These are phyloP conservation scores for Trialeurodes vaporariorum DNA, from an alignment of 1,140 invertebrate species.

Conservation along the genomic window DNA sequence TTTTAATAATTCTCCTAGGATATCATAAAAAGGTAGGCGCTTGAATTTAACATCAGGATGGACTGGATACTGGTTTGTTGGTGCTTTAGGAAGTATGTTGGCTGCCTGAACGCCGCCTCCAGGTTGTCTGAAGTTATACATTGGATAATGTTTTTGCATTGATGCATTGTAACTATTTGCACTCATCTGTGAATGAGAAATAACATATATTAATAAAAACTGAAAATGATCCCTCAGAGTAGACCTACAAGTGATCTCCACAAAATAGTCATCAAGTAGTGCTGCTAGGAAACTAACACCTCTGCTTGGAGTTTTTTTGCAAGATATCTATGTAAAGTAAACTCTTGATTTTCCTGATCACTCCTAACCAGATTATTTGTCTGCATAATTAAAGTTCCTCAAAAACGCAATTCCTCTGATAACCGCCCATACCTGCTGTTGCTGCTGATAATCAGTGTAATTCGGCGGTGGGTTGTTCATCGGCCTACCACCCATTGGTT, in stretches of 20 bases:
- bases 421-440: no score
- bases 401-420: no score
- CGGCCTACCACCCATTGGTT: slow-evolving; percentile 17
- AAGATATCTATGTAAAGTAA: no score
- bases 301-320: no score
- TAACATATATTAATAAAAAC: not conserved
- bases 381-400: no score
- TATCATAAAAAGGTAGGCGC: slow-evolving; percentile 85
- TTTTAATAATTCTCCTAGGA: slow-evolving; percentile 73
- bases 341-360: no score
- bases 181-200: not conserved
- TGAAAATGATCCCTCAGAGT: not conserved
- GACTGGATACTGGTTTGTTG: not conserved
- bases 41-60: slow-evolving; percentile 68
- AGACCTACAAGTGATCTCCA: no score
- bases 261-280: no score
- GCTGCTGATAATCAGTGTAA: slow-evolving; percentile 4
- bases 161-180: not conserved
- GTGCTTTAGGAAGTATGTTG: no score
- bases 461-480: slow-evolving; percentile 1
- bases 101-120: not conserved
- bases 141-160: not conserved
- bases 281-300: no score
- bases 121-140: not conserved
- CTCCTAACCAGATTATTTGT: no score